Evolutionary conservation across 2,113 vertebrate genomes (phyloP).

Genomic region (Bambusicola thoracicus): DNA sequence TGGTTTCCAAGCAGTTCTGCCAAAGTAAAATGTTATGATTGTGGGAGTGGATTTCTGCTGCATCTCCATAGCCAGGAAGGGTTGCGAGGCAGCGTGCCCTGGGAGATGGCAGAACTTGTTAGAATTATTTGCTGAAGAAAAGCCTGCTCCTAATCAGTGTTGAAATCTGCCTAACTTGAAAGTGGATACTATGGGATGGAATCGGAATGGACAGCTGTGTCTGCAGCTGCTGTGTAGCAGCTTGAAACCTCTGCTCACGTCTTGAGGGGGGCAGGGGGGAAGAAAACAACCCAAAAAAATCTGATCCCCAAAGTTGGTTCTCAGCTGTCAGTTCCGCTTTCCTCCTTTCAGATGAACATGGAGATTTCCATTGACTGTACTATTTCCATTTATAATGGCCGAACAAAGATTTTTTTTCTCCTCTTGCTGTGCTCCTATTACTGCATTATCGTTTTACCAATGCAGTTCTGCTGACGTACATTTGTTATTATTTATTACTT

Average conservation of each 20-base stretch:
- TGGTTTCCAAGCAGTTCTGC: background rate
- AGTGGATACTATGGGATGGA: background rate
- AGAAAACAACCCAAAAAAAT: background rate
- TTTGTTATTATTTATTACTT: background rate
- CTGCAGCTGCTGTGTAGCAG: background rate
- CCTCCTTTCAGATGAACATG: background rate
- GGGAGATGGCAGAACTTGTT: background rate
- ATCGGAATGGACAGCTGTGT: background rate
- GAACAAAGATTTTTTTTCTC: background rate
- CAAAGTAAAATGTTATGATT: background rate
- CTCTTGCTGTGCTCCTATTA: background rate
- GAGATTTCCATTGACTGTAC: background rate
- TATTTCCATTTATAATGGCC: background rate
- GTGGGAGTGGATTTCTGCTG: background rate
- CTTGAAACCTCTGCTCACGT: background rate
- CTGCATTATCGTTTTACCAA: background rate
- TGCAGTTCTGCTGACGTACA: background rate
- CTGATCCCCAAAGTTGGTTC: background rate
- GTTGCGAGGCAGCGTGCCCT: background rate
- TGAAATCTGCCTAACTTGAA: conserved; percentile 25
- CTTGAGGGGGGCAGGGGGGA: background rate
- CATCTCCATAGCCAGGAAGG: background rate
- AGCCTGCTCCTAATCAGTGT: background rate
- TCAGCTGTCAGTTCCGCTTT: conserved; percentile 6
- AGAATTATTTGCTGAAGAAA: background rate